phyloP scores from a whole-genome alignment of 2,888 invertebrate genomes.

The Chymomyza fuscimana region DNA sequence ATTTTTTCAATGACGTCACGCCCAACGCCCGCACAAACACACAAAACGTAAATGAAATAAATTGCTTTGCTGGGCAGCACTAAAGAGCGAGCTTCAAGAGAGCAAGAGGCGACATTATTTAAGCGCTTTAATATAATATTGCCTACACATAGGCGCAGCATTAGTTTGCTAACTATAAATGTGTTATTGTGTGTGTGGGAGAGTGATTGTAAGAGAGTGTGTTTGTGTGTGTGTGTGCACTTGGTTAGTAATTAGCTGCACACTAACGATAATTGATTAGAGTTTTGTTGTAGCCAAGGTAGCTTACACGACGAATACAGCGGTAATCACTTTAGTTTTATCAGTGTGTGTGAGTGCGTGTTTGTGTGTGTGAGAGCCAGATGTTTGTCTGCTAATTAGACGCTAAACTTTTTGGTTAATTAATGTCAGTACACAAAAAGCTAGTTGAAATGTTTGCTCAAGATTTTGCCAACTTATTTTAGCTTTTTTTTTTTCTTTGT shows the following conservation, averaged over 20 bases:
- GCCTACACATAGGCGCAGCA: slow-evolving; percentile 9
- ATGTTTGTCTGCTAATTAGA: slow-evolving; percentile 57
- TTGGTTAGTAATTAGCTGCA: slow-evolving; percentile 1
- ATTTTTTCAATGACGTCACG: background rate
- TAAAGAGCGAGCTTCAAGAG: background rate
- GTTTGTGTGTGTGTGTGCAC: background rate
- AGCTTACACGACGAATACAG: background rate
- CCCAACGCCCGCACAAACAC: slow-evolving; percentile 22
- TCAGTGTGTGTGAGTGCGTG: slow-evolving; percentile 23
- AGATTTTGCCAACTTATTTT: background rate
- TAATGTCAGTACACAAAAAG: slow-evolving; percentile 61
- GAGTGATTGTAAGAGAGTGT: background rate
- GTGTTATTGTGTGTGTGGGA: background rate
- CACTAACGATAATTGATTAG: slow-evolving; percentile 46
- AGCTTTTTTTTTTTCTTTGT: background rate
- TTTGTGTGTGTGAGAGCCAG: slow-evolving; percentile 26
- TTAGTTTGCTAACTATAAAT: background rate
- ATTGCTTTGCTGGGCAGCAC: background rate
- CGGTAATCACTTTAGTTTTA: slow-evolving; percentile 30
- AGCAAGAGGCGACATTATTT: background rate
- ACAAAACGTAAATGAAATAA: slow-evolving; percentile 18
- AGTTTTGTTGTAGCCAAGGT: slow-evolving; percentile 34
- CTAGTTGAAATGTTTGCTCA: background rate
- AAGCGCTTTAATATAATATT: background rate
- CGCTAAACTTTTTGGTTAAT: slow-evolving; percentile 63